Percentiles rank a stretch among this genome's conserved stretches.
phyloP scores from a whole-genome alignment of 2,113 vertebrate species.

The Pteropus alecto region DNA sequence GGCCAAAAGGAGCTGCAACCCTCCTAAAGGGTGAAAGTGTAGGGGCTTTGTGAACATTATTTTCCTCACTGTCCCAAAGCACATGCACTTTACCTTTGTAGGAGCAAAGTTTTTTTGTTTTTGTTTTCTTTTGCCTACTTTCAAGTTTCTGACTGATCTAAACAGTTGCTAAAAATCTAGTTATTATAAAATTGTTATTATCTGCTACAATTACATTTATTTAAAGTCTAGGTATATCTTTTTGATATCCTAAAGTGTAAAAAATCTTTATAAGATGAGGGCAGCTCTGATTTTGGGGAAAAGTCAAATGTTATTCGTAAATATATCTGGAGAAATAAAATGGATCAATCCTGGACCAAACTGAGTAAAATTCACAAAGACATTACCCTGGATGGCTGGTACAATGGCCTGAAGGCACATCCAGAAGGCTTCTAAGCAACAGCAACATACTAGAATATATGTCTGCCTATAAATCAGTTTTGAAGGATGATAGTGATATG shows the following conservation, averaged over 20 bases:
- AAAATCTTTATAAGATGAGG: not conserved
- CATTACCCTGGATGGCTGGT: not conserved
- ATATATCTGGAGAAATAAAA: not conserved
- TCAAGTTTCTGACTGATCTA: not conserved
- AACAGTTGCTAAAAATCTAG: not conserved
- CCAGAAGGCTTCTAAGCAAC: not conserved
- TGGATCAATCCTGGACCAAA: not conserved
- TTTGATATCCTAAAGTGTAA: not conserved
- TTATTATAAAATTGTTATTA: not conserved
- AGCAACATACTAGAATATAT: not conserved
- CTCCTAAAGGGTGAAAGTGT: slow-evolving; percentile 58
- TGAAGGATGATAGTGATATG: not conserved
- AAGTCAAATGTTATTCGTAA: not conserved
- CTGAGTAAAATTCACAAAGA: not conserved
- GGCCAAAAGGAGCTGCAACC: slow-evolving; percentile 34
- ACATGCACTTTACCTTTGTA: slow-evolving; percentile 51
- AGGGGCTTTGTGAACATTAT: slow-evolving; percentile 64
- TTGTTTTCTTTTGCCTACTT: slow-evolving; percentile 5
- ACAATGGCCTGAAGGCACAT: not conserved
- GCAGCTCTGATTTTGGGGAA: not conserved
- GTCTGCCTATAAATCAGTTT: not conserved
- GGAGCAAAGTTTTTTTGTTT: slow-evolving; percentile 3
- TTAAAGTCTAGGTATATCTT: not conserved
- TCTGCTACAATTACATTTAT: not conserved
- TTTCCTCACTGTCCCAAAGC: slow-evolving; percentile 68